A percentile compares a stretch with the other conserved stretches of the same genome.
Conservation (phyloP, 53 echinoderm and acorn worm species). For the Astropecten irregularis region DNA sequence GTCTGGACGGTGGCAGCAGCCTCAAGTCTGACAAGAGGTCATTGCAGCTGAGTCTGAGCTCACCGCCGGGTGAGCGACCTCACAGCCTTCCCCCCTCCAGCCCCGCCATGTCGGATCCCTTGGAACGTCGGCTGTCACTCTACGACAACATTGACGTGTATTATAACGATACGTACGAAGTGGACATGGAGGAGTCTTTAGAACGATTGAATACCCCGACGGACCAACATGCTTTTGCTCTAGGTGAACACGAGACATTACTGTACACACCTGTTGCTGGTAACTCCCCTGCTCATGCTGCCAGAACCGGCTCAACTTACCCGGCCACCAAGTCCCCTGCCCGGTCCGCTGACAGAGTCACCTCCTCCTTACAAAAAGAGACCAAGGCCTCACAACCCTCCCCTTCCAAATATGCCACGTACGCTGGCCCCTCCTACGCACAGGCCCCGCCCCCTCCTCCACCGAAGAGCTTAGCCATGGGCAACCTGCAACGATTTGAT, state of each 20-base stretch:
- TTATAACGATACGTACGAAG: constrained; percentile 94
- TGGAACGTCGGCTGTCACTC: constrained; percentile 81
- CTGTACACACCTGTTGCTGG: constrained; percentile 47
- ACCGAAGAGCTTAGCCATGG: constrained; percentile 24
- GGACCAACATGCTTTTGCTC: constrained; percentile 19
- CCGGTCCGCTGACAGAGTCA: constrained; percentile 26
- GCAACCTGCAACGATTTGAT: constrained; percentile 61
- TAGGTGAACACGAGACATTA: constrained; percentile 41
- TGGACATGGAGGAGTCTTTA: constrained; percentile 96
- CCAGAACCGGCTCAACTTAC: background rate
- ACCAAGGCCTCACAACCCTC: constrained; percentile 5
- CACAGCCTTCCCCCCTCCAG: constrained; percentile 88
- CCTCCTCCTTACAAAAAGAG: constrained; percentile 8
- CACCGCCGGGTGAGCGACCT: constrained; percentile 83
- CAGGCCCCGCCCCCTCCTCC: constrained; percentile 39
- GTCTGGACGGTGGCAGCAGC: constrained; percentile 8
- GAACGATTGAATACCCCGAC: constrained; percentile 91
- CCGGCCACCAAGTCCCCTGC: constrained; percentile 9
- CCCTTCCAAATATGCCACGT: constrained; percentile 49
- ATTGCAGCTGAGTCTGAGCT: constrained; percentile 58
- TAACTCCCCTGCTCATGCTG: constrained; percentile 27
- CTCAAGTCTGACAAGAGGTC: constrained; percentile 43
- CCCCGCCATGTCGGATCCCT: constrained; percentile 64
- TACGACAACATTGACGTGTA: constrained; percentile 95
- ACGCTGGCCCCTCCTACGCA: constrained; percentile 43